Conservation (phyloP, 2,888 invertebrate species). For the Cotesia congregata region DNA sequence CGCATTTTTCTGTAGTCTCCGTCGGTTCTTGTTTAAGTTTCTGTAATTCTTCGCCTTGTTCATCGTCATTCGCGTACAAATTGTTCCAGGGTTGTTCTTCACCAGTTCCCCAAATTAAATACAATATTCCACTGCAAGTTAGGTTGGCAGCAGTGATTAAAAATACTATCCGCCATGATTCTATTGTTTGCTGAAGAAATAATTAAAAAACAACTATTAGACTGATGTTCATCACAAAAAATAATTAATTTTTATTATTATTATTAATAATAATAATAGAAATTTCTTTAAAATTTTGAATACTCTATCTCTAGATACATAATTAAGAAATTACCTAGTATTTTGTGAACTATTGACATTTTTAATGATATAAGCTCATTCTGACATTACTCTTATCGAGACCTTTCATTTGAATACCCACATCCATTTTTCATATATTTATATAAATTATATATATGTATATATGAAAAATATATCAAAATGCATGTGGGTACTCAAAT, state of each 20-base stretch:
- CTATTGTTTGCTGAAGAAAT: slow-evolving; percentile 64
- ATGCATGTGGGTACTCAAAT: too few relatives aligned
- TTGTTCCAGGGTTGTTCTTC: slow-evolving; percentile 65
- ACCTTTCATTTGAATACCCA: too few relatives aligned
- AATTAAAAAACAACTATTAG: slow-evolving; percentile 15
- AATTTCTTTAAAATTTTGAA: too few relatives aligned
- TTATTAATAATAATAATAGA: too few relatives aligned
- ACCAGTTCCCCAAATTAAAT: slow-evolving; percentile 60
- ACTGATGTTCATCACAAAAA: neutral
- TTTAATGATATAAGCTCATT: too few relatives aligned
- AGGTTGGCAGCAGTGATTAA: slow-evolving; percentile 62
- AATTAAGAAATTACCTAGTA: too few relatives aligned
- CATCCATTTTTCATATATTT: too few relatives aligned
- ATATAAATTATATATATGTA: too few relatives aligned
- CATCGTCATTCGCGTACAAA: slow-evolving; percentile 20
- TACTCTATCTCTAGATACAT: too few relatives aligned
- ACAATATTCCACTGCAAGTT: slow-evolving; percentile 54
- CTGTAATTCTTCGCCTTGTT: slow-evolving; percentile 53
- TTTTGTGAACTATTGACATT: too few relatives aligned
- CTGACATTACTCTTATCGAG: too few relatives aligned
- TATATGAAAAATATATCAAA: too few relatives aligned
- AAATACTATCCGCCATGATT: slow-evolving; percentile 64
- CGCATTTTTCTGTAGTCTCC: slow-evolving; percentile 25
- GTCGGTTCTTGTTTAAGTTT: slow-evolving; percentile 37
- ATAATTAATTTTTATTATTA: neutral